Base-by-base conservation (phyloP, 2,797 vertebrate species). In the Spinus pinus region DNA sequence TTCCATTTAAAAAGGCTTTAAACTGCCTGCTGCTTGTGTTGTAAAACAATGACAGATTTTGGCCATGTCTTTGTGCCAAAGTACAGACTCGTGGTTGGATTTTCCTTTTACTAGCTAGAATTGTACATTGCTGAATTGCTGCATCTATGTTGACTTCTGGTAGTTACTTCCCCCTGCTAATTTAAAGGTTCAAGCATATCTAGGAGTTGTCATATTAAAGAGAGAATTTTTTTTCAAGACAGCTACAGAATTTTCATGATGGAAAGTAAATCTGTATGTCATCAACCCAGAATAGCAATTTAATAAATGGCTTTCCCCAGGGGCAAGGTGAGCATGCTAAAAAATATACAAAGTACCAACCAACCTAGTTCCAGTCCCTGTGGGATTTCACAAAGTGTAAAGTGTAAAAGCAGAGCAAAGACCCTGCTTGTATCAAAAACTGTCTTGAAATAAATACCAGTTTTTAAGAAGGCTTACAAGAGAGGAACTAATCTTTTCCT, bases 181-280 rank as follows among this genome's bases (percentile, higher is more conserved):
- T 67, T 87, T 82, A 67, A 88, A 57, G 42, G 20, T 41, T 70
- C 9, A 66, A 71, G 62, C 12, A 31, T 28, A 64, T 44, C 53
- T 57, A 87, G 39, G 27, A 78, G 41, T 47, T 31, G 22, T 42
- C 3, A 1, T n/a, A 78, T 65, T 70, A 74, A 56, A 77, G 33
- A 78, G 3, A 33, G 31, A 50, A 0, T 10, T 62, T 53, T 79
- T 78, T 93, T 92, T 46, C 57, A 83, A 69, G 39, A 73, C 44
- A 90, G 51, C 47, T 91, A 58, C 39, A 88, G 41, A 87, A 81
- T 86, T 94, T 93, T 93, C 91, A 58, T 92, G 85, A 91, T 89
- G 86, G 90, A 93, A 91, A 96, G 84, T 89, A 95, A 95, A 94
- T 94, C 85, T 88, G 80, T 93, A 86, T 96, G 94, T 92, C 95